Evolutionary conservation across 1,140 invertebrate species (phyloP).

Genomic region (Nixonia krombeini): DNA sequence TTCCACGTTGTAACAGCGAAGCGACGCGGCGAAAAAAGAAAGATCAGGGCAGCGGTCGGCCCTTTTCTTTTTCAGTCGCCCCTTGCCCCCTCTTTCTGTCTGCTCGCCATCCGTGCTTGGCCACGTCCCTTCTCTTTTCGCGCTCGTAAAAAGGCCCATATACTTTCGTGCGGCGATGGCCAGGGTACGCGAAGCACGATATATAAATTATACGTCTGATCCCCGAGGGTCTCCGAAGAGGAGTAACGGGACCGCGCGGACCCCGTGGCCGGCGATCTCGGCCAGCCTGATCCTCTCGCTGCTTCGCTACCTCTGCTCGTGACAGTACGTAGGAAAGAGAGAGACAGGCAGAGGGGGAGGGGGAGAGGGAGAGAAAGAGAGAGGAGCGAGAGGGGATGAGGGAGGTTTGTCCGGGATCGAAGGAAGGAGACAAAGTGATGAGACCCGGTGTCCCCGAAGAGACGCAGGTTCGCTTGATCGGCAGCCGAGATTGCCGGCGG

Average conservation of each 20-base stretch:
- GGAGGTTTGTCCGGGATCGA: conserved; percentile 11
- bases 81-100: conserved; percentile 15
- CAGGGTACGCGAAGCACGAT: conserved; percentile 33
- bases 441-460: conserved; percentile 21
- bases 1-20: conserved; percentile 1
- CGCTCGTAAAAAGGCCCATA: conserved; percentile 30
- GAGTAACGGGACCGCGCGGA: conserved; percentile 46
- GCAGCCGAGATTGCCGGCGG: conserved; percentile 57
- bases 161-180: conserved; percentile 25
- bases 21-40: conserved; percentile 16
- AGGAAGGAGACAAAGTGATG: conserved; percentile 26
- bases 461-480: conserved; percentile 46
- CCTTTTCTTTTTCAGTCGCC: conserved; percentile 19
- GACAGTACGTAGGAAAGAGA: too few relatives aligned
- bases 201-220: conserved; percentile 53
- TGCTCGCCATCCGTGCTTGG: too few relatives aligned
- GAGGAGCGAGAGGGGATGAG: conserved; percentile 35
- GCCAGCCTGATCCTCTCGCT: conserved; percentile 18
- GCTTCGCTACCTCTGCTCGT: conserved; percentile 27
- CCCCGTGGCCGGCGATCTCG: conserved; percentile 35
- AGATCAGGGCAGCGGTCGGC: conserved; percentile 14
- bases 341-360: too few relatives aligned
- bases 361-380: too few relatives aligned
- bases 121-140: conserved; percentile 22
- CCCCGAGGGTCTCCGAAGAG: conserved; percentile 48